A percentile compares a stretch with the other conserved stretches of the same genome.
phyloP scores from a whole-genome alignment of 2,797 vertebrate species.

The Danio aesculapii region DNA sequence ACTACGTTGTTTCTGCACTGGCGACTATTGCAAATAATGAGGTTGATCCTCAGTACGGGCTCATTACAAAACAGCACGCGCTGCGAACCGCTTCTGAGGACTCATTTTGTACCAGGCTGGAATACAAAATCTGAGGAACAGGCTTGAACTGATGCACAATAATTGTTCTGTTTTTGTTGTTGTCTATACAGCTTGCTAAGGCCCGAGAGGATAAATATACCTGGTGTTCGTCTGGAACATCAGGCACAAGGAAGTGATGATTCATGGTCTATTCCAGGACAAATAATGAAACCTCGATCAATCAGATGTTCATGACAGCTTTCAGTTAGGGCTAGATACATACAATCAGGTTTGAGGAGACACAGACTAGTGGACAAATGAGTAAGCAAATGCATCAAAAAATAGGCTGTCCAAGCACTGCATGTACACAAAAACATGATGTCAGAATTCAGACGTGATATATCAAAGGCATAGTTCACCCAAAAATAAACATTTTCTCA shows the following conservation, averaged over 20 bases:
- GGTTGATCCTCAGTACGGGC: conserved; percentile 7
- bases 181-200: conserved; percentile 17
- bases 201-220: background rate
- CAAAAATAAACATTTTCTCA: too few species aligned
- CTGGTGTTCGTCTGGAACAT: conserved; percentile 10
- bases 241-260: conserved; percentile 23
- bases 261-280: conserved; percentile 16
- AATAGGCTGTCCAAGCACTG: background rate
- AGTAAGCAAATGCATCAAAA: background rate
- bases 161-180: conserved; percentile 32
- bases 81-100: background rate
- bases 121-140: conserved; percentile 17
- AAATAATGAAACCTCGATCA: background rate
- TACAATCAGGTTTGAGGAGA: background rate
- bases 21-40: conserved; percentile 32
- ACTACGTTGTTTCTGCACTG: background rate
- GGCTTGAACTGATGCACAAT: background rate
- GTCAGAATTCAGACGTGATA: background rate
- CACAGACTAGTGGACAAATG: background rate
- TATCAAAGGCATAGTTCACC: too few species aligned
- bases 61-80: conserved; percentile 31
- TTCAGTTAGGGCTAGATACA: background rate
- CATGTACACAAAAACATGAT: background rate
- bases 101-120: background rate
- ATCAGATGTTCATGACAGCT: background rate